A percentile compares a stretch with the other conserved stretches of the same genome.
Conservation (phyloP, 1,140 invertebrate species). For the Drosophila mauritiana region DNA sequence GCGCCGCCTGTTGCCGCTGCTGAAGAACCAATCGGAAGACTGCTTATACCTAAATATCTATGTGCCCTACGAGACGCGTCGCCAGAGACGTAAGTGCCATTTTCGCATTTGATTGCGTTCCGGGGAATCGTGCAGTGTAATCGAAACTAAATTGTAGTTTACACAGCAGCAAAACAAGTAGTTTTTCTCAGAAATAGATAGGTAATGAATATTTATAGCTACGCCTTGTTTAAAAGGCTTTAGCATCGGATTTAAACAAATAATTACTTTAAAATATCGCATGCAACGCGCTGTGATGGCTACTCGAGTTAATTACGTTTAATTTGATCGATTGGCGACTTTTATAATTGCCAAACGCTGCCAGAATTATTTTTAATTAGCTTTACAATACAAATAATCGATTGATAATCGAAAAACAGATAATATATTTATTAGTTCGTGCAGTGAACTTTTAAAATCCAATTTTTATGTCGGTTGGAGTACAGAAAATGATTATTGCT, state of each 20-base stretch:
- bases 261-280: background rate
- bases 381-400: background rate
- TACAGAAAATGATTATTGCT: background rate
- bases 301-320: background rate
- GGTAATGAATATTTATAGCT: too few species aligned
- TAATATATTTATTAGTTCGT: background rate
- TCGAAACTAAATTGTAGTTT: background rate
- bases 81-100: slow-evolving; percentile 75
- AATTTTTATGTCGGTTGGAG: background rate
- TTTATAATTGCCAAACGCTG: background rate
- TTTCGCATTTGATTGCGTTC: background rate
- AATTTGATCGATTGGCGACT: background rate
- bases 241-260: background rate
- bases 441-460: background rate
- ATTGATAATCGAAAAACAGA: background rate
- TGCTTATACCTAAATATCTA: slow-evolving; percentile 98
- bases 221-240: background rate
- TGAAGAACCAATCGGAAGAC: slow-evolving; percentile 97
- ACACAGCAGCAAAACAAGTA: too few species aligned
- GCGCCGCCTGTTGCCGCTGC: slow-evolving; percentile 91
- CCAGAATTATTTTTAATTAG: slow-evolving; percentile 1
- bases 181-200: too few species aligned
- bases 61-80: slow-evolving; percentile 88
- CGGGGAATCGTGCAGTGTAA: background rate
- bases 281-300: background rate